phyloP scores from a whole-genome alignment of 1,140 invertebrate species.

The Drosophila seguyi region DNA sequence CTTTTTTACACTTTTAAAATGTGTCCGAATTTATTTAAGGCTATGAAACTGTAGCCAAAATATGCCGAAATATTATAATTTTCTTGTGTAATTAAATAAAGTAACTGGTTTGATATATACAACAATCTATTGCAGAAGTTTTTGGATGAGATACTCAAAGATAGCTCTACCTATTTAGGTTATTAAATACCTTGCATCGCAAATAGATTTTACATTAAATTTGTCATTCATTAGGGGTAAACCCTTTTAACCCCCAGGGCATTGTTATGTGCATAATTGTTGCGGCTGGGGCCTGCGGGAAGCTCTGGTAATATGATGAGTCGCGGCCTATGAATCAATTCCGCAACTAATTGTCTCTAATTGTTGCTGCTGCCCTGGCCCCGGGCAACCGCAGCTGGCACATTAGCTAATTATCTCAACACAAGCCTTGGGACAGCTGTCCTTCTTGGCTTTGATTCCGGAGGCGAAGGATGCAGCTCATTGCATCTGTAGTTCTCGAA shows the following conservation, averaged over 20 bases:
- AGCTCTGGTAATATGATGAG: constrained; percentile 17
- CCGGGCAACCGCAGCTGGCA: constrained; percentile 7
- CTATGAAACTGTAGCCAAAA: no score
- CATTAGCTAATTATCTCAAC: constrained; percentile 36
- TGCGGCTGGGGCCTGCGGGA: background rate
- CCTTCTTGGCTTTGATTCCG: no score
- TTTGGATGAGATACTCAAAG: no score
- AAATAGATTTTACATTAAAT: background rate
- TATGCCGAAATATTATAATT: no score
- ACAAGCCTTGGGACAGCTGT: background rate
- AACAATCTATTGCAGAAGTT: no score
- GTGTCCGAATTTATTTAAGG: no score
- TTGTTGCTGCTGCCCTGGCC: constrained; percentile 26
- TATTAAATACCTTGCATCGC: background rate
- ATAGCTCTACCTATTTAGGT: no score
- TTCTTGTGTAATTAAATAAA: no score
- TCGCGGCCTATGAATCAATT: constrained; percentile 23
- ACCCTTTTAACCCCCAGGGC: background rate
- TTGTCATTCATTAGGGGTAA: background rate
- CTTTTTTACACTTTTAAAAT: background rate
- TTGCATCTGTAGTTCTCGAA: constrained; percentile 13
- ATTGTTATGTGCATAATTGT: constrained; percentile 27
- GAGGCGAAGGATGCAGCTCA: background rate
- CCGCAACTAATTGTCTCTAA: constrained; percentile 47
- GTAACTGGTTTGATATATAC: no score